These are phyloP conservation scores for Pachyuromys duprasi DNA, from an alignment of 2,797 vertebrate species.

Conservation along the genomic window DNA sequence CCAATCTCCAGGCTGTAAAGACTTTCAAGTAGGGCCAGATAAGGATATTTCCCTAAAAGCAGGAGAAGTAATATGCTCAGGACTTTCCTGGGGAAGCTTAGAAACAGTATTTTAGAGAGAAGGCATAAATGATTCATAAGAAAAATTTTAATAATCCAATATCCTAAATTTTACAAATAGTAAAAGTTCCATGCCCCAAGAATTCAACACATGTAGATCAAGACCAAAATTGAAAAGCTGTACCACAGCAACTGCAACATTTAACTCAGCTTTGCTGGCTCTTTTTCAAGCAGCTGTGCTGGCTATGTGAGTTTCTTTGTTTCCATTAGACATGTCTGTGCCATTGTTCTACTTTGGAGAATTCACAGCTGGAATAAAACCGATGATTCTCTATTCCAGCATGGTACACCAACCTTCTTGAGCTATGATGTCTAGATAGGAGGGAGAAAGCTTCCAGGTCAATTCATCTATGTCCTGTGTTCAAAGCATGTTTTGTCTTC, in stretches of 20 bases:
- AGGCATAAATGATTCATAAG: background rate
- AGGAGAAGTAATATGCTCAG: background rate
- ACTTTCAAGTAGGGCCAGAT: background rate
- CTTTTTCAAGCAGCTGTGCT: background rate
- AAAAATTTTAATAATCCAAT: background rate
- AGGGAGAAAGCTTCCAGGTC: background rate
- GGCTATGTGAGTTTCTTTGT: background rate
- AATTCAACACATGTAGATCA: background rate
- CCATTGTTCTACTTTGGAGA: background rate
- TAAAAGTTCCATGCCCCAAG: background rate
- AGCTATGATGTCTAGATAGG: background rate
- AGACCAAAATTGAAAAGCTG: background rate
- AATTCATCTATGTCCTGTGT: background rate
- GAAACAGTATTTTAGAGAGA: background rate
- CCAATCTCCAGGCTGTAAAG: background rate
- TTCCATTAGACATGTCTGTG: no score
- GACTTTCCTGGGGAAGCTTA: background rate
- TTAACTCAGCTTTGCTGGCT: background rate
- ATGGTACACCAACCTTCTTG: background rate
- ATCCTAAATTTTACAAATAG: background rate
- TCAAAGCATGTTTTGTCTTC: background rate
- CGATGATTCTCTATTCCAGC: background rate
- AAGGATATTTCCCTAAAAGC: background rate
- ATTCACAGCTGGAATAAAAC: background rate
- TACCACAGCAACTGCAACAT: rapidly evolving